Evolutionary conservation across 2,113 vertebrate species (phyloP).

Genomic region (Athene cunicularia): DNA sequence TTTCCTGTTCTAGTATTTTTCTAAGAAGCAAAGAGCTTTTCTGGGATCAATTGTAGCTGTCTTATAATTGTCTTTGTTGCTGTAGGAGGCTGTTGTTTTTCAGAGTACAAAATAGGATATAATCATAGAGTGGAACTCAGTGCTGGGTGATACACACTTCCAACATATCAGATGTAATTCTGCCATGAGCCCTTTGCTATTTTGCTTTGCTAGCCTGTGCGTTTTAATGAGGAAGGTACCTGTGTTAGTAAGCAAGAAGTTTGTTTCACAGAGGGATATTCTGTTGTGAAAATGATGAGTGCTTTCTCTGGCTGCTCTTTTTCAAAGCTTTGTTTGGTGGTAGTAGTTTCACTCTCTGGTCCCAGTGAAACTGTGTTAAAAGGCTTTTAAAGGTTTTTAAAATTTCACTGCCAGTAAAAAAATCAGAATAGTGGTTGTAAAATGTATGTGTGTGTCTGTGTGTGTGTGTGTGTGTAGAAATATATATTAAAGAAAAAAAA

Average conservation of each 20-base stretch:
- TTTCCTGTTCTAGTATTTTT: conserved; percentile 8
- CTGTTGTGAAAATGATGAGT: not conserved
- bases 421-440: not conserved
- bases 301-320: not conserved
- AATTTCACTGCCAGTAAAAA: not conserved
- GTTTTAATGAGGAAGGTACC: not conserved
- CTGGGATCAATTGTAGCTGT: not conserved
- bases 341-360: not conserved
- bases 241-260: not conserved
- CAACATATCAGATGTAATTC: not conserved
- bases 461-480: not conserved
- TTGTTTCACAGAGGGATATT: not conserved
- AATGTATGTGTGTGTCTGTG: not conserved
- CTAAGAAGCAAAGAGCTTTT: not conserved
- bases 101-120: not conserved
- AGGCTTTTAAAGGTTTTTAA: not conserved
- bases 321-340: not conserved
- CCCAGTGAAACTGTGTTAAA: not conserved
- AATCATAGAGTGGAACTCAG: not conserved
- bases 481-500: no score
- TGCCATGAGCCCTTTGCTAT: not conserved
- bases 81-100: not conserved
- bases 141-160: not conserved
- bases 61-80: not conserved
- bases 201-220: not conserved